Conservation (phyloP, 2,888 invertebrate species). For the Epinotia ramella region DNA sequence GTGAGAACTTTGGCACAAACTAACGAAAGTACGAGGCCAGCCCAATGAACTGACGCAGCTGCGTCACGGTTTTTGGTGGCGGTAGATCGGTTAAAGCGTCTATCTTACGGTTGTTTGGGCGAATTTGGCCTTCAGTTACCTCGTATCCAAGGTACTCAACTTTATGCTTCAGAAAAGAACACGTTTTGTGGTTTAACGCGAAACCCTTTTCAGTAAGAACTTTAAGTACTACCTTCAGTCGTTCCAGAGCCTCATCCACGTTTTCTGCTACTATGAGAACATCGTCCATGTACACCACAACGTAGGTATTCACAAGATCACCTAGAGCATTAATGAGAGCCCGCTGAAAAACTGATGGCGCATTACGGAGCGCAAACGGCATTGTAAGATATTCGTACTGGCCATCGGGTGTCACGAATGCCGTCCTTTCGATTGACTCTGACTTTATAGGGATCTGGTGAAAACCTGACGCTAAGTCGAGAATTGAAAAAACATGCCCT, state of each 20-base stretch:
- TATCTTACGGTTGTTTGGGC: too few relatives aligned
- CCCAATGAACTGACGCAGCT: too few relatives aligned
- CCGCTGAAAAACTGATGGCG: constrained; percentile 58
- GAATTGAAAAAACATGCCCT: constrained; percentile 26
- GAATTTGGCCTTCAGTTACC: too few relatives aligned
- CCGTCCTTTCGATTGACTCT: constrained; percentile 48
- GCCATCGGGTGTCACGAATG: constrained; percentile 59
- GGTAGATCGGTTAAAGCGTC: too few relatives aligned
- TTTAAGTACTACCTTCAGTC: neutral
- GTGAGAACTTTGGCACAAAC: too few relatives aligned
- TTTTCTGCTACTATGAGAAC: constrained; percentile 29
- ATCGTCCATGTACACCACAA: constrained; percentile 52
- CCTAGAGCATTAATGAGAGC: constrained; percentile 52
- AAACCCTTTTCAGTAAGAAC: too few relatives aligned
- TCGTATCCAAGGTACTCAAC: too few relatives aligned
- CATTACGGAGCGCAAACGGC: constrained; percentile 63
- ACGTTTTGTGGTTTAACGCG: too few relatives aligned
- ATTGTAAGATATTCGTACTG: constrained; percentile 59
- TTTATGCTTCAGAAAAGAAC: too few relatives aligned
- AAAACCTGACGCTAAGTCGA: constrained; percentile 42
- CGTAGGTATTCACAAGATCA: constrained; percentile 31
- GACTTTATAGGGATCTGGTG: constrained; percentile 37
- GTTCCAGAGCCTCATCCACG: constrained; percentile 2
- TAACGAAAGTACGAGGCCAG: too few relatives aligned
- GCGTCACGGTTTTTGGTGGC: too few relatives aligned